A percentile compares a stretch with the other conserved stretches of the same genome.
Conservation (phyloP, 2,888 invertebrate species). For the Notodonta ziczac region DNA sequence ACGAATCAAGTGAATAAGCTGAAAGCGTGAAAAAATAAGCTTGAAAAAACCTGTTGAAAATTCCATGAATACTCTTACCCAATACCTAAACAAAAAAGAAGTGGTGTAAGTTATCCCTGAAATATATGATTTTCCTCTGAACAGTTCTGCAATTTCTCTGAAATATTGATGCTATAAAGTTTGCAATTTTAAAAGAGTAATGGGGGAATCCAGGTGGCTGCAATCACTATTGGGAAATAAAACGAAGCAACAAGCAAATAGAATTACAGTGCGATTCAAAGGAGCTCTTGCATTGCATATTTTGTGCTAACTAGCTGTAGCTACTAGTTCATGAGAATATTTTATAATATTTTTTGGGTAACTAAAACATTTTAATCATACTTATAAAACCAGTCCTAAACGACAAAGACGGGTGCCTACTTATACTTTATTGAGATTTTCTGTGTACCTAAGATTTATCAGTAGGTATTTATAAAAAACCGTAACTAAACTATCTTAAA, state of each 20-base stretch:
- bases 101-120: slow-evolving; percentile 36
- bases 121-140: slow-evolving; percentile 55
- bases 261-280: slow-evolving; percentile 31
- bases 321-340: neutral
- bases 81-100: slow-evolving; percentile 18
- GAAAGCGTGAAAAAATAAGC: no score
- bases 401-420: no score
- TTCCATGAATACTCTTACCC: neutral
- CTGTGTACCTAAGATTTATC: no score
- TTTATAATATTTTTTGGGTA: no score
- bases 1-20: neutral
- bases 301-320: neutral
- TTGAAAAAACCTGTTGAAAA: no score
- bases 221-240: slow-evolving; percentile 71
- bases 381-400: no score
- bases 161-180: slow-evolving; percentile 71
- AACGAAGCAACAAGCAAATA: slow-evolving; percentile 60
- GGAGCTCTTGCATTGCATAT: neutral
- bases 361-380: no score
- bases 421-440: no score
- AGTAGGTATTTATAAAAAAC: no score
- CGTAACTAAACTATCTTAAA: no score
- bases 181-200: slow-evolving; percentile 74
- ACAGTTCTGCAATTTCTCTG: slow-evolving; percentile 60
- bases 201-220: slow-evolving; percentile 68